These are phyloP conservation scores for Drosophila leonis DNA, from an alignment of 2,888 invertebrate species.

Conservation along the genomic window DNA sequence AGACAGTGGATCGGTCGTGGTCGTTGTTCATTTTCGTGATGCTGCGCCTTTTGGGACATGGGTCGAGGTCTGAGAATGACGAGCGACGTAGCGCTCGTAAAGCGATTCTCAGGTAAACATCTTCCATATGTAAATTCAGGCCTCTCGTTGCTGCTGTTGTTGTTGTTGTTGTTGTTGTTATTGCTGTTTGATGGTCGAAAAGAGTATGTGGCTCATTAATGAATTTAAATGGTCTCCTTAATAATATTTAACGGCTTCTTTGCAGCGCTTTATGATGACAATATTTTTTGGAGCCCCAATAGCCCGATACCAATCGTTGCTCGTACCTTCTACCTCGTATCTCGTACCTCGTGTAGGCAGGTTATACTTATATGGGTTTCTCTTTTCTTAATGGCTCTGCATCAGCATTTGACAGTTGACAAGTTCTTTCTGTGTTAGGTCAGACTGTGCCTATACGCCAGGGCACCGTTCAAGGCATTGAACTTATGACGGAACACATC, in stretches of 20 bases:
- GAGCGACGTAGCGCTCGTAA: slow-evolving; percentile 44
- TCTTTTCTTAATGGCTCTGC: slow-evolving; percentile 78
- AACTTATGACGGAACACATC: slow-evolving; percentile 67
- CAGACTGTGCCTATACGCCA: slow-evolving; percentile 9
- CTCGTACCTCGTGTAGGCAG: slow-evolving; percentile 15
- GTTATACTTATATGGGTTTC: slow-evolving; percentile 65
- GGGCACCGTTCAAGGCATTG: slow-evolving; percentile 36
- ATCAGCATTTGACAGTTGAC: slow-evolving; percentile 81
- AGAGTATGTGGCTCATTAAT: slow-evolving; percentile 84
- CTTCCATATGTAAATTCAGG: slow-evolving; percentile 75
- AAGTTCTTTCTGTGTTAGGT: slow-evolving; percentile 70
- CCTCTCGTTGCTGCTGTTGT: slow-evolving; percentile 25
- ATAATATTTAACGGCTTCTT: slow-evolving; percentile 85
- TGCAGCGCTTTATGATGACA: slow-evolving; percentile 85
- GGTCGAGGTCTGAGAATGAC: slow-evolving; percentile 20
- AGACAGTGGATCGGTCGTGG: slow-evolving; percentile 34
- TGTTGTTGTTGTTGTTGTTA: slow-evolving; percentile 34
- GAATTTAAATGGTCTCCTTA: slow-evolving; percentile 85
- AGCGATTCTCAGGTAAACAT: slow-evolving; percentile 63
- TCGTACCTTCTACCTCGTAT: not conserved
- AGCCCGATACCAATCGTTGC: not conserved
- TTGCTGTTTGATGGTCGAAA: slow-evolving; percentile 42
- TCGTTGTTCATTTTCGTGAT: slow-evolving; percentile 77
- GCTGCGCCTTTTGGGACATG: slow-evolving; percentile 28
- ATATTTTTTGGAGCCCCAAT: slow-evolving; percentile 75